Conservation (phyloP, 2,888 invertebrate genomes). For the Augochlorella aurata region DNA sequence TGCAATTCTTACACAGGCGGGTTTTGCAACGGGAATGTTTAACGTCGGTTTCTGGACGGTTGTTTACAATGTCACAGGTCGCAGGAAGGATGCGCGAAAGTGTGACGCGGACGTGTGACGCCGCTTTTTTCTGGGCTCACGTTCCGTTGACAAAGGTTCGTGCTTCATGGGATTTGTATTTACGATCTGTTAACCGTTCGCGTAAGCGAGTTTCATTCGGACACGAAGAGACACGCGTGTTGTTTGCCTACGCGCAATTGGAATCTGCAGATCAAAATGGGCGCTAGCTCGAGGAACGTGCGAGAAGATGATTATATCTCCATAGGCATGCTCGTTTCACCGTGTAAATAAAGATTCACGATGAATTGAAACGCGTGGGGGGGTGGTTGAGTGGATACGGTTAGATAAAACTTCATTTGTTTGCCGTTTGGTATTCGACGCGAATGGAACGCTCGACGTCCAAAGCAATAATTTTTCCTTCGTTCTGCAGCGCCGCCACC, state of each 20-base stretch:
- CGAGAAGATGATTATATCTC: conserved; percentile 49
- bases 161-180: conserved; percentile 42
- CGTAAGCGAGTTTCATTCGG: conserved; percentile 24
- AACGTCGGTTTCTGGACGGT: not conserved
- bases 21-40: conserved; percentile 61
- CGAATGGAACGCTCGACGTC: not conserved
- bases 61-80: conserved; percentile 29
- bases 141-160: conserved; percentile 45
- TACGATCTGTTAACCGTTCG: conserved; percentile 41
- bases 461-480: not conserved
- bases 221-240: conserved; percentile 29
- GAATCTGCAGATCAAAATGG: conserved; percentile 42
- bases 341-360: conserved; percentile 40
- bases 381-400: not conserved
- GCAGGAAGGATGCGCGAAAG: conserved; percentile 17
- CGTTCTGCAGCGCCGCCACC: not conserved
- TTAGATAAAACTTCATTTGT: conserved; percentile 42
- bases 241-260: conserved; percentile 48
- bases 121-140: conserved; percentile 40
- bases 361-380: conserved; percentile 20
- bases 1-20: not conserved
- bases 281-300: conserved; percentile 40
- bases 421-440: conserved; percentile 30
- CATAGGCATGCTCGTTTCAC: conserved; percentile 28
- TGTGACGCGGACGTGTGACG: conserved; percentile 23